Evolutionary conservation across 2,797 vertebrate species (phyloP).

Genomic region (Halcyon badia): DNA sequence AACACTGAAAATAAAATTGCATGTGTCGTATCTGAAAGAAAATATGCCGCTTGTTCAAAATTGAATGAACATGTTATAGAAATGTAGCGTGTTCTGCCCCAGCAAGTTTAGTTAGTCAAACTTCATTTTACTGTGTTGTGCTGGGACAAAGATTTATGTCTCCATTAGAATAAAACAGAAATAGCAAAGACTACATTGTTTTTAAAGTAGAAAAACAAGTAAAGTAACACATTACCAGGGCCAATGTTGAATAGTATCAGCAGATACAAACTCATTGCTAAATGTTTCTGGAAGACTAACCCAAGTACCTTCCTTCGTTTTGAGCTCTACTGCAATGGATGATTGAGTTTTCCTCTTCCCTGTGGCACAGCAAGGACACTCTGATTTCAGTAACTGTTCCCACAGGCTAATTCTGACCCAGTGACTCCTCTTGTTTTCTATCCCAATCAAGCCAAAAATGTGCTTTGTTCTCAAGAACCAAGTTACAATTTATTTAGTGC

Average conservation of each 20-base stretch:
- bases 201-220: neutral
- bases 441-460: neutral
- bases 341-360: neutral
- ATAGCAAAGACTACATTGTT: neutral
- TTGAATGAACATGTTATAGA: slow-evolving; percentile 32
- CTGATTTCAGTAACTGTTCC: neutral
- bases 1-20: slow-evolving; percentile 53
- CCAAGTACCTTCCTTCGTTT: neutral
- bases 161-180: slow-evolving; percentile 45
- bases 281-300: neutral
- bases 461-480: neutral
- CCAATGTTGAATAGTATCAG: neutral
- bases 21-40: slow-evolving; percentile 34
- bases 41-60: slow-evolving; percentile 52
- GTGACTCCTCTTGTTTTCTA: neutral
- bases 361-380: neutral
- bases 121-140: slow-evolving; percentile 31
- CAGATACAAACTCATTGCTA: neutral
- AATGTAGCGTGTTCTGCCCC: slow-evolving; percentile 23
- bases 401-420: neutral
- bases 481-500: neutral
- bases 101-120: slow-evolving; percentile 43
- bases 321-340: neutral
- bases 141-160: slow-evolving; percentile 52
- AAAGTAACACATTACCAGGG: neutral